A percentile compares a stretch with the other conserved stretches of the same genome.
Conservation (phyloP, 64 coral and sea anemone genomes). For the Stichodactyla mertensii region DNA sequence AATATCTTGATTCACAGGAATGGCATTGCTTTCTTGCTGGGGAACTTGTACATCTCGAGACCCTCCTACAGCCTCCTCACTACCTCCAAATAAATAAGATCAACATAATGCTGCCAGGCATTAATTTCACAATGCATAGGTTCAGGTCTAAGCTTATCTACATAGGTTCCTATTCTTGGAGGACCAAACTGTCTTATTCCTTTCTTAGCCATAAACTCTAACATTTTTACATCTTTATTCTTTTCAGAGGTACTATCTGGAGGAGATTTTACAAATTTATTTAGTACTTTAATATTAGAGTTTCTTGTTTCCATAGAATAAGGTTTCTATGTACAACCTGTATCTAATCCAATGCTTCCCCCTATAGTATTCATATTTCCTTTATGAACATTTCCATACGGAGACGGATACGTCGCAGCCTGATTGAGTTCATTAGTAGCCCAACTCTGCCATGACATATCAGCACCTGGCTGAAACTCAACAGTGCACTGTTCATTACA, state of each 20-base stretch:
- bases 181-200: slow-evolving; percentile 34
- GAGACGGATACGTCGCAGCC: slow-evolving; percentile 36
- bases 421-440: slow-evolving; percentile 35
- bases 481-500: slow-evolving; percentile 23
- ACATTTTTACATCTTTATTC: slow-evolving; percentile 2
- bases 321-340: neutral
- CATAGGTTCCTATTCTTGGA: slow-evolving; percentile 32
- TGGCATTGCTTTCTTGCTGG: neutral
- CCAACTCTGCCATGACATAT: slow-evolving; percentile 43
- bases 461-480: slow-evolving; percentile 47
- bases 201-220: slow-evolving; percentile 47
- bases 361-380: slow-evolving; percentile 4
- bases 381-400: slow-evolving; percentile 39
- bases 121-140: slow-evolving; percentile 48
- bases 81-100: neutral
- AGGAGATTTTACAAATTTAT: neutral
- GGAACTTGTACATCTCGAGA: no score
- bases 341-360: neutral
- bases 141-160: slow-evolving; percentile 31
- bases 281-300: neutral
- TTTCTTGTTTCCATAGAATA: neutral
- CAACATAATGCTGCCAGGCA: slow-evolving; percentile 40
- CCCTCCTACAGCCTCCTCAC: neutral
- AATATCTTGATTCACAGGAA: no score
- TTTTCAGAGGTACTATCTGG: neutral